phyloP scores from a whole-genome alignment of 2,113 vertebrate species.

The Mixornis gularis region DNA sequence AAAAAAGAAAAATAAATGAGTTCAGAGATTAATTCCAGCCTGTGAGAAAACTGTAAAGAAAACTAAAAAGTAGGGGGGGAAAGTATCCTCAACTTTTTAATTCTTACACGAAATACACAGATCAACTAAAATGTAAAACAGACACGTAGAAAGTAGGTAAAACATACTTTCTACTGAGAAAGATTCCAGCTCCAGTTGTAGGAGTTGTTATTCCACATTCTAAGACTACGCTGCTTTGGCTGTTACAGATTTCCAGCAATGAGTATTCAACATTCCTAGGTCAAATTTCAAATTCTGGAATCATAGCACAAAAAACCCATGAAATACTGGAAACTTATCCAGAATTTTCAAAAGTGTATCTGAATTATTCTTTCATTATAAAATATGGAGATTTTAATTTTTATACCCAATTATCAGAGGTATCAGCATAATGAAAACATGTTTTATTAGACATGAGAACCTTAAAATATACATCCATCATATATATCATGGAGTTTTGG shows the following conservation, averaged over 20 bases:
- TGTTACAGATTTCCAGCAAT: background rate
- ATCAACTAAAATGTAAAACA: background rate
- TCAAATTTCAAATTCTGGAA: background rate
- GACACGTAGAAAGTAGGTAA: background rate
- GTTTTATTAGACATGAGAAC: background rate
- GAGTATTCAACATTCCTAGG: background rate
- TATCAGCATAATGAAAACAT: background rate
- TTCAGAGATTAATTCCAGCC: background rate
- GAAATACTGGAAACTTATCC: background rate
- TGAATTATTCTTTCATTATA: background rate
- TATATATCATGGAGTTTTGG: background rate
- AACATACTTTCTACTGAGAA: background rate
- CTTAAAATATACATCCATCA: background rate
- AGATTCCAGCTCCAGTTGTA: background rate
- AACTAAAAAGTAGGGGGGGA: background rate
- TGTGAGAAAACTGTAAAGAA: background rate
- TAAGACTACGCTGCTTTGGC: background rate
- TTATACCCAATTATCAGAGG: background rate
- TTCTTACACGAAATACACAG: background rate
- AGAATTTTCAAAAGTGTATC: background rate
- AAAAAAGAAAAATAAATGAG: background rate
- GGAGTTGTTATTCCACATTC: background rate
- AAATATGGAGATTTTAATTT: background rate
- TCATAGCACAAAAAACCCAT: background rate
- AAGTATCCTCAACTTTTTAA: background rate